Percentiles rank a stretch among this genome's conserved stretches.
These are phyloP conservation scores for Sinocyclocheilus maitianheensis DNA, from an alignment of 2,113 vertebrate species.

Conservation along the genomic window DNA sequence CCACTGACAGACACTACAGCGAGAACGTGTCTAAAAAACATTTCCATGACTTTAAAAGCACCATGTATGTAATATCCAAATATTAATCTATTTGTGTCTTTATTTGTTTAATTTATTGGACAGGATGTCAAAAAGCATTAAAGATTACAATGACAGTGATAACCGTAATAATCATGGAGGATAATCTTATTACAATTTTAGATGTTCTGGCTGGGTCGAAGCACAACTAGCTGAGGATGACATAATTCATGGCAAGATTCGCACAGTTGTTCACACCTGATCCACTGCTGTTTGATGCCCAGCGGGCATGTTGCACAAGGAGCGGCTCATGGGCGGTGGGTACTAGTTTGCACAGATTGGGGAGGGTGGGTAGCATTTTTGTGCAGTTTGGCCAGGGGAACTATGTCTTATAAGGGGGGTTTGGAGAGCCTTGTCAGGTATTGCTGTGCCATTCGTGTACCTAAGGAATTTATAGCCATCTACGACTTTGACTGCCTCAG, in stretches of 20 bases:
- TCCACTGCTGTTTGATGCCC: slow-evolving; percentile 71
- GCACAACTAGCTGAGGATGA: slow-evolving; percentile 67
- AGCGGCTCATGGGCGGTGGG: slow-evolving; percentile 68
- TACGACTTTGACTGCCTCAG: slow-evolving; percentile 47
- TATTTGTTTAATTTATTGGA: slow-evolving; percentile 68
- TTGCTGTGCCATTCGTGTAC: slow-evolving; percentile 48
- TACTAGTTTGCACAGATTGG: slow-evolving; percentile 67
- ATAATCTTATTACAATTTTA: slow-evolving; percentile 56
- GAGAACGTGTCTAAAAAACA: slow-evolving; percentile 55
- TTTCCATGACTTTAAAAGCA: slow-evolving; percentile 49
- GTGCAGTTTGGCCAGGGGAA: slow-evolving; percentile 37
- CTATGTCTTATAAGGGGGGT: slow-evolving; percentile 59
- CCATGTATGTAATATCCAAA: slow-evolving; percentile 63
- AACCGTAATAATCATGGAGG: slow-evolving; percentile 66
- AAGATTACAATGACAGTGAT: slow-evolving; percentile 62
- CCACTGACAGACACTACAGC: slow-evolving; percentile 62
- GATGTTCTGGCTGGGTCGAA: slow-evolving; percentile 62
- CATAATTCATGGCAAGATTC: slow-evolving; percentile 62
- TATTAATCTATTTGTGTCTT: slow-evolving; percentile 60
- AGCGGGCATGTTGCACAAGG: slow-evolving; percentile 71
- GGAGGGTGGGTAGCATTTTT: slow-evolving; percentile 51
- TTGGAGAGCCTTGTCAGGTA: slow-evolving; percentile 50
- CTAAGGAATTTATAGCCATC: slow-evolving; percentile 52
- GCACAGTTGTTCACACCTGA: slow-evolving; percentile 66
- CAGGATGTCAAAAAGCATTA: slow-evolving; percentile 65